Evolutionary conservation across 2,113 vertebrate genomes (phyloP).

Genomic region (Cairina moschata): DNA sequence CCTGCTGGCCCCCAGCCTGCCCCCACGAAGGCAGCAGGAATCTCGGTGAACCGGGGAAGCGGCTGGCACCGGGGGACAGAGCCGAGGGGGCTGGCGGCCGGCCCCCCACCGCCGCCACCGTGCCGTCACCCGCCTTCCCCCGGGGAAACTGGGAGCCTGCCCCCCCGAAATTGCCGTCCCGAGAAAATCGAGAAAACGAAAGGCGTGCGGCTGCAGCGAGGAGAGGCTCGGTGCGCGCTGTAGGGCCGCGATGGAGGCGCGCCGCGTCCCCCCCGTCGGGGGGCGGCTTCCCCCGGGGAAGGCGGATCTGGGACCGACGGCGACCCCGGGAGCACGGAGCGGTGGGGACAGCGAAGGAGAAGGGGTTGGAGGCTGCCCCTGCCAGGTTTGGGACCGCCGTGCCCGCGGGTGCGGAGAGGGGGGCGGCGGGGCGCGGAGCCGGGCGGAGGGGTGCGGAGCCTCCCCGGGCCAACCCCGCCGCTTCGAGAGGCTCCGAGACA

Average conservation of each 20-base stretch:
- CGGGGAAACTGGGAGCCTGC: neutral
- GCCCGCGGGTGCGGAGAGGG: too few relatives aligned
- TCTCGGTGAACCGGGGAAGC: slow-evolving; percentile 61
- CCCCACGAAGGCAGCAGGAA: slow-evolving; percentile 62
- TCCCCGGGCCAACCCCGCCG: neutral
- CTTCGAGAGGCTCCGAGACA: neutral
- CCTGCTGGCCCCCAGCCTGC: slow-evolving; percentile 66
- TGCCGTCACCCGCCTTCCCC: neutral
- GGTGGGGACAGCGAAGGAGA: neutral
- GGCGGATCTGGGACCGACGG: neutral
- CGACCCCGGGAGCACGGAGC: neutral
- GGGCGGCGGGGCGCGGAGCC: too few relatives aligned
- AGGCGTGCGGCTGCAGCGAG: too few relatives aligned
- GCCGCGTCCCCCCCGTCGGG: neutral
- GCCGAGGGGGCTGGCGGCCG: neutral
- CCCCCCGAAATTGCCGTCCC: neutral
- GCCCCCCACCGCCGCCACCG: neutral
- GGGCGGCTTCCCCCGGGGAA: neutral
- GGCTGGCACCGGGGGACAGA: neutral
- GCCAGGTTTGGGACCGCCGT: too few relatives aligned
- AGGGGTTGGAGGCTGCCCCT: neutral
- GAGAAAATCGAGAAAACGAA: too few relatives aligned
- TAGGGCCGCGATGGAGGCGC: rapidly evolving
- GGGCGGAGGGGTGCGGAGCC: neutral
- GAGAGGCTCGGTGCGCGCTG: neutral